Conservation (phyloP, 2,797 vertebrate genomes). For the Chiloscyllium punctatum region DNA sequence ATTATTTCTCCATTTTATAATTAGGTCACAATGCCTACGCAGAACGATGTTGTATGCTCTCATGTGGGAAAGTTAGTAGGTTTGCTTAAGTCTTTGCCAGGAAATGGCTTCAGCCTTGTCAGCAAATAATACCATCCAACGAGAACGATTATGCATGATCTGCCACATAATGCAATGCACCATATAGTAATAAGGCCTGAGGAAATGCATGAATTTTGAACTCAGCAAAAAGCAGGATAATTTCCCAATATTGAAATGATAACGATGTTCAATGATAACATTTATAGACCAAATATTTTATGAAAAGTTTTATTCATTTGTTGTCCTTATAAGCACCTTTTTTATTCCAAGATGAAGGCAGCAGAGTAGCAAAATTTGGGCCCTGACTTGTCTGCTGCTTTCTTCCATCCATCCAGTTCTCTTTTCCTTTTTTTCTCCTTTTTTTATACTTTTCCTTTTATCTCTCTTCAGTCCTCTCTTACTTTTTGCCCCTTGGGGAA, state of each 20-base stretch:
- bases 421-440: too few species aligned
- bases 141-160: background rate
- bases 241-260: background rate
- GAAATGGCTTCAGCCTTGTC: background rate
- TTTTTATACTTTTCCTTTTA: too few species aligned
- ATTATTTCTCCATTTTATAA: background rate
- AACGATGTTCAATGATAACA: too few species aligned
- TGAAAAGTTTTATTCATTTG: background rate
- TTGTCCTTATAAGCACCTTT: background rate
- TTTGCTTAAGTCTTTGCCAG: background rate
- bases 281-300: background rate
- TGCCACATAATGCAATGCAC: background rate
- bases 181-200: background rate
- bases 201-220: background rate
- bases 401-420: too few species aligned
- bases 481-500: too few species aligned
- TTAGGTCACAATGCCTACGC: background rate
- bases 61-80: background rate
- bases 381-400: too few species aligned
- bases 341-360: background rate
- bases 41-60: background rate
- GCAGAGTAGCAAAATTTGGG: too few species aligned
- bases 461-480: too few species aligned
- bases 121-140: background rate
- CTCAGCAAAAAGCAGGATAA: background rate